Base-by-base conservation (phyloP, 2,113 vertebrate species). In the Brachirus orientalis region DNA sequence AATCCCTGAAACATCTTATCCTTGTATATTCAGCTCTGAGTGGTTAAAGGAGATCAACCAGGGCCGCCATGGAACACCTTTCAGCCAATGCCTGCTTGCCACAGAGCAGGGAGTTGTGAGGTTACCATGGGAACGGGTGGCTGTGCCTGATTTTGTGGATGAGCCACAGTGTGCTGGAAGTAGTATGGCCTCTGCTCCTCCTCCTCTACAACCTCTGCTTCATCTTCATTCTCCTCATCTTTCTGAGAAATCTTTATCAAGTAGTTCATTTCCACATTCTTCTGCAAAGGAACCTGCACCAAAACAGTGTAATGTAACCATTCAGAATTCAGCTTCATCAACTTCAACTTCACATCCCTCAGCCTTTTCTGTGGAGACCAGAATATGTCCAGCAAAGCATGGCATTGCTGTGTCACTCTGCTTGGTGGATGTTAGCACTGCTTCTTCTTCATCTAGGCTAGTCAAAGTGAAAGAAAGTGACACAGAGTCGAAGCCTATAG, bases 11-110 rank as follows among this genome's bases (percentile, higher is more conserved):
- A 91, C 92, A 0, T 80, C 92, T 18, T 95, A 95, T 5, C 67
- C 93, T 0, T 74, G 79, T 60, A 93, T 96, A 63, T 97, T 96
- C 84, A 96, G 93, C 20, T 73, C 72, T 0, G 87, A 91, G 0
- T 97, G 95, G 95, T 85, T 97, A 76, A 88, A 90, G 52, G 90
- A 93, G 45, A 40, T 96, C 83, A 97, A 95, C 16, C 16, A 67
- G 0, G 73, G 83, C 52, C 86, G 86, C 18, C 82, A 85, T 1
- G 86, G 94, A 8, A 74, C 69, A 0, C 90, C 91, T 9, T 90
- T 97, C 38, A 85, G 83, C 67, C 91, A 71, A 17, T 98, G 95
- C 87, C 80, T 98, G 65, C 91, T 97, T 9, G 90, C 95, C 73
- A 93, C 93, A 0, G 92, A 95, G 67, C 92, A 91, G 0, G 95